These are phyloP conservation scores for Lasioglossum calceatum DNA, from an alignment of 2,888 invertebrate species.

Conservation along the genomic window DNA sequence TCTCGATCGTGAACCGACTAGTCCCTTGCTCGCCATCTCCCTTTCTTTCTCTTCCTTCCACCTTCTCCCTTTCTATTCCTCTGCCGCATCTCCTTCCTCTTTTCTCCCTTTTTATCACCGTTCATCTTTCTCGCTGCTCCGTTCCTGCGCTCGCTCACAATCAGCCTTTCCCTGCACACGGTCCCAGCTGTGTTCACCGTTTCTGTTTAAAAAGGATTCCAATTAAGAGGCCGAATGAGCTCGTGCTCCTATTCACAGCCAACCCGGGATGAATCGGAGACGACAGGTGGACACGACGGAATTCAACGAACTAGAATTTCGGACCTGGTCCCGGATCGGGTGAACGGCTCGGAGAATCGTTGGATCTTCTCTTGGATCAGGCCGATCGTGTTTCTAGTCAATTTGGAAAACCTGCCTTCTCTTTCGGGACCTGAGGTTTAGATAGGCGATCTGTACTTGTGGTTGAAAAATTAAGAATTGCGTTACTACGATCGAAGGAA, in stretches of 20 bases:
- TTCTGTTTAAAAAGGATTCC: slow-evolving; percentile 66
- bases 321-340: neutral
- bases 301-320: slow-evolving; percentile 28
- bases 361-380: neutral
- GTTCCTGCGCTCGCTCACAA: neutral
- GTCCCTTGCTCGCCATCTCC: slow-evolving; percentile 31
- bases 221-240: slow-evolving; percentile 68
- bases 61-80: neutral
- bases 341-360: neutral
- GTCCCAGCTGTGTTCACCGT: slow-evolving; percentile 62
- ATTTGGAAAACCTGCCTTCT: neutral
- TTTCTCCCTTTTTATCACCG: slow-evolving; percentile 9
- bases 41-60: neutral
- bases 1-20: slow-evolving; percentile 68
- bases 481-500: too few species aligned
- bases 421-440: neutral
- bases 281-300: slow-evolving; percentile 64
- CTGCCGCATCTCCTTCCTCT: neutral
- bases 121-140: neutral
- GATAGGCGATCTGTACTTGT: neutral
- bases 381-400: neutral
- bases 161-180: slow-evolving; percentile 21
- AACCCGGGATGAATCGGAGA: slow-evolving; percentile 48
- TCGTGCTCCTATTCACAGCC: slow-evolving; percentile 64
- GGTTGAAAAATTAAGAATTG: too few species aligned